Percentiles rank a stretch among this genome's conserved stretches.
Evolutionary conservation across 2,113 vertebrate species (phyloP).

Genomic region (Dasyprocta punctata): DNA sequence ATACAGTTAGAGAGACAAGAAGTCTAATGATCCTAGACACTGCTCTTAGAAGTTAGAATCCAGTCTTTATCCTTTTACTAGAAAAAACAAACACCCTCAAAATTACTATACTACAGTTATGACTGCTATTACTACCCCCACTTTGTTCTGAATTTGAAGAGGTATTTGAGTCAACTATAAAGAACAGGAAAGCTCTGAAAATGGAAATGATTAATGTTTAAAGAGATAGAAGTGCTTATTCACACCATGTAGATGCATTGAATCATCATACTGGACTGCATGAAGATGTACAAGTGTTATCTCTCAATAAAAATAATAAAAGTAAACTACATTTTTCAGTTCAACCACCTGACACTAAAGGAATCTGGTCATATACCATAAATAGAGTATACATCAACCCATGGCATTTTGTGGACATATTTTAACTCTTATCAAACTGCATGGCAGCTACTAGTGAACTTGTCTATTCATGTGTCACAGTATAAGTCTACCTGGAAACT

Average conservation of each 20-base stretch:
- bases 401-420: not conserved
- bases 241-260: not conserved
- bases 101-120: not conserved
- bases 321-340: not conserved
- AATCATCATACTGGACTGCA: not conserved
- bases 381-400: not conserved
- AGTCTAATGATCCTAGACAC: not conserved
- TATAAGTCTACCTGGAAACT: not conserved
- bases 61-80: not conserved
- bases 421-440: not conserved
- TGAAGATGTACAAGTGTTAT: not conserved
- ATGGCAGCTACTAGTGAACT: not conserved
- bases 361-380: not conserved
- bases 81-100: not conserved
- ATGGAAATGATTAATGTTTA: not conserved
- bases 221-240: not conserved
- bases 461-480: not conserved
- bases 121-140: not conserved
- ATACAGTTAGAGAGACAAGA: not conserved
- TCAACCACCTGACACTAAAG: not conserved
- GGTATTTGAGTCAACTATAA: not conserved
- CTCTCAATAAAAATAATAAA: not conserved
- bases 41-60: constrained; percentile 22
- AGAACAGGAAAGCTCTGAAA: not conserved
- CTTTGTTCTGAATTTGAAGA: not conserved